These are phyloP conservation scores for Melinaea marsaeus DNA, from an alignment of 2,888 invertebrate species.

Conservation along the genomic window DNA sequence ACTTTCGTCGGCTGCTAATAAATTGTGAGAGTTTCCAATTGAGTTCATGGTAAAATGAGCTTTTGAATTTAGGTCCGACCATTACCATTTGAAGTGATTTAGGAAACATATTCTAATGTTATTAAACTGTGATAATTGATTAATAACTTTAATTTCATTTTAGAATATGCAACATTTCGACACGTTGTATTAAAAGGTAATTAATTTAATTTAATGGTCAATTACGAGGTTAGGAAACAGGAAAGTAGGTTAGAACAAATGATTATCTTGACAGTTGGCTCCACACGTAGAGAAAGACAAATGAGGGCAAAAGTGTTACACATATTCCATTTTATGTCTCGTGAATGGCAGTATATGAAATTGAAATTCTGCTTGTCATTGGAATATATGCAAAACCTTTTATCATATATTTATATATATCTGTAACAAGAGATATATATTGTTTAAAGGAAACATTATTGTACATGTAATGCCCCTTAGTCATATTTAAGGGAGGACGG, in stretches of 20 bases:
- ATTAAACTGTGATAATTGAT: too few relatives aligned
- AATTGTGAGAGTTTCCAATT: conserved; percentile 54
- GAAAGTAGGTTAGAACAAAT: conserved; percentile 49
- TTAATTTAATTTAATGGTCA: conserved; percentile 1
- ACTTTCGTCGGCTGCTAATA: conserved; percentile 46
- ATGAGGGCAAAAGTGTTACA: conserved; percentile 31
- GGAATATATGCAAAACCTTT: too few relatives aligned
- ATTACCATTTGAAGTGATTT: too few relatives aligned
- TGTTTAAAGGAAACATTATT: too few relatives aligned
- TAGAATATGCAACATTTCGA: too few relatives aligned
- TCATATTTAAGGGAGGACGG: too few relatives aligned
- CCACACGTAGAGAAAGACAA: conserved; percentile 38
- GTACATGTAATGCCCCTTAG: too few relatives aligned
- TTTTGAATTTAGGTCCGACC: background rate
- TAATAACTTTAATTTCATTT: too few relatives aligned
- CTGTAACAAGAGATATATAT: too few relatives aligned
- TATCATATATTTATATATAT: too few relatives aligned
- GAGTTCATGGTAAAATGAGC: conserved; percentile 31
- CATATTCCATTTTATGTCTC: conserved; percentile 18
- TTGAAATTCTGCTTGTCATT: conserved; percentile 21
- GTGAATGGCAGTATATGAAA: conserved; percentile 30
- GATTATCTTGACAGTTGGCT: conserved; percentile 48
- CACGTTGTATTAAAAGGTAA: too few relatives aligned
- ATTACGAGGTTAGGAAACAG: conserved; percentile 35
- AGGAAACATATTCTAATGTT: too few relatives aligned